These are phyloP conservation scores for Rosalia funebris DNA, from an alignment of 2,888 invertebrate species.

Conservation along the genomic window DNA sequence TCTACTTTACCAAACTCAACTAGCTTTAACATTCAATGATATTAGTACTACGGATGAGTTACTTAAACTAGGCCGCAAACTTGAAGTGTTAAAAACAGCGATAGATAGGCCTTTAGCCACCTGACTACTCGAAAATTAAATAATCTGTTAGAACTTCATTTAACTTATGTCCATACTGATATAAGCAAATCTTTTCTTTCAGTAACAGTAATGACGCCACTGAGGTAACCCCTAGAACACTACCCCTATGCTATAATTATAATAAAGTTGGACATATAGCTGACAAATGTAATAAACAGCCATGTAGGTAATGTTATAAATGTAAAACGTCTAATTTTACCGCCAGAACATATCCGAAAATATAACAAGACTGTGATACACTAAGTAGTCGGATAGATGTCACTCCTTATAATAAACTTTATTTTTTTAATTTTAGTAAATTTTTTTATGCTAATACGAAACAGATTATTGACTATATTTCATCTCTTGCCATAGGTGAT, in stretches of 20 bases:
- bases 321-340: slow-evolving; percentile 27
- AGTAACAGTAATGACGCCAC: neutral
- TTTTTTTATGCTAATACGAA: neutral
- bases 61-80: slow-evolving; percentile 24
- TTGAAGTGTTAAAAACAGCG: slow-evolving; percentile 25
- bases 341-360: slow-evolving; percentile 29
- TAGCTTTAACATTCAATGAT: slow-evolving; percentile 22
- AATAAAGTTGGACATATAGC: slow-evolving; percentile 22
- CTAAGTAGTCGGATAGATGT: neutral
- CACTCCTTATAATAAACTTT: neutral
- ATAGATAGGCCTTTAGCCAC: slow-evolving; percentile 26
- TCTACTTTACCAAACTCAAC: slow-evolving; percentile 30
- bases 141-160: slow-evolving; percentile 24
- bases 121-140: slow-evolving; percentile 8
- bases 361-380: too few species aligned
- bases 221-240: neutral
- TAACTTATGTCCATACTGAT: slow-evolving; percentile 17
- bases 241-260: slow-evolving; percentile 27
- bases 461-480: slow-evolving; percentile 25
- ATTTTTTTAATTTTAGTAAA: too few species aligned
- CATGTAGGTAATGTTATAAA: slow-evolving; percentile 22
- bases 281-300: slow-evolving; percentile 17
- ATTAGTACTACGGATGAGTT: slow-evolving; percentile 25
- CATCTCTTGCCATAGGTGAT: slow-evolving; percentile 23
- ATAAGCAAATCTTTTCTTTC: slow-evolving; percentile 3